Evolutionary conservation across 2,888 invertebrate genomes (phyloP), one percentile per base, ranked within the genome.

Genomic region (Calliopum simillimum): DNA sequence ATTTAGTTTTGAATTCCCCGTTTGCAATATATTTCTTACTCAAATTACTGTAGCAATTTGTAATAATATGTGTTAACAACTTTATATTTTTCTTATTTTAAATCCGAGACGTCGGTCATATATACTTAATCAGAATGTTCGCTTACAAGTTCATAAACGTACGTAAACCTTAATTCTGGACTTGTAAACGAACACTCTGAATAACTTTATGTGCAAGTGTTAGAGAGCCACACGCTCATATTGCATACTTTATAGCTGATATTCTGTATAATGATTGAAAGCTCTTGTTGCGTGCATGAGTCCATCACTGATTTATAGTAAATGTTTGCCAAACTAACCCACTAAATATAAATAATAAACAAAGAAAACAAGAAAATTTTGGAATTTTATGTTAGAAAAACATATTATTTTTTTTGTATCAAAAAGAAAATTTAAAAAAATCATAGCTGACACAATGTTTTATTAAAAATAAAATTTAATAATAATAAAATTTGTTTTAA

Each of bases 391-490:
- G 13, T 47, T 62, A 44, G 51, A 33, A 58, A 3, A 68, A 59
- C 53, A 46, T 33, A 58, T 71, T 62, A 33, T 12, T 53, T 58
- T 62, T 68, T 49, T 41, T 69, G 63, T 51, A 70, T 53, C 68
- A 59, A 63, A 71, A 51, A 61, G 41, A 23, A 69, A 75, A 78
- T 77, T n/a, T 74, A 74, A 77, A 79, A 80, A 80, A 80, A 81
- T 79, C 83, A 82, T 86, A 85, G 86, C 86, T 86, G 86, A 86
- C 86, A 86, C 86, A 86, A 86, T 86, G 86, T 86, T 83, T 82
- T 84, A 71, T 71, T 74, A 56, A 47, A 68, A 62, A 71, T 59
- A 64, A 71, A 68, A 66, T 33, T 62, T 19, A 47, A 21, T 63
- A 56, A 19, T 51, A n/a, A n/a, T 62, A 47, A 46, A 51, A n/a